Evolutionary conservation across 1,140 invertebrate genomes (phyloP).

Genomic region (Heterodera schachtii): DNA sequence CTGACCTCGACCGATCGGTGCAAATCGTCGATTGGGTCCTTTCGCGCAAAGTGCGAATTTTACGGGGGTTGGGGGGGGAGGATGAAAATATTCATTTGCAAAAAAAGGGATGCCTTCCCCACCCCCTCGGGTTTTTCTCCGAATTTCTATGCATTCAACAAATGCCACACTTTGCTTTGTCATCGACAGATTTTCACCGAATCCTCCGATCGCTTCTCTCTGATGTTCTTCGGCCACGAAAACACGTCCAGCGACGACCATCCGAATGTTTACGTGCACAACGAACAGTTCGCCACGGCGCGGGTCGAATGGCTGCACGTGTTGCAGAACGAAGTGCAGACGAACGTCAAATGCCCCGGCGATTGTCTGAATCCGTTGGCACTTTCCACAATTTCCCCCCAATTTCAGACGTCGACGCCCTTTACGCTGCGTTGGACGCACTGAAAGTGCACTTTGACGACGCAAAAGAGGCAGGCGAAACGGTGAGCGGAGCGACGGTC

Average conservation of each 20-base stretch:
- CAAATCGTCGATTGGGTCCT: slow-evolving; percentile 39
- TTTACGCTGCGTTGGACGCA: slow-evolving; percentile 39
- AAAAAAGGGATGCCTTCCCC: too few relatives aligned
- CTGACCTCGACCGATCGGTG: slow-evolving; percentile 21
- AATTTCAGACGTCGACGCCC: slow-evolving; percentile 33
- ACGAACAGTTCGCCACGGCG: slow-evolving; percentile 38
- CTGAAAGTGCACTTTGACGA: slow-evolving; percentile 38
- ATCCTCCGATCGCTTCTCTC: slow-evolving; percentile 39
- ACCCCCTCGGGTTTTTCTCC: slow-evolving; percentile 14
- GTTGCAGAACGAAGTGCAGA: slow-evolving; percentile 36
- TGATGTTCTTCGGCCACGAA: slow-evolving; percentile 42
- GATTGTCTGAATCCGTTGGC: slow-evolving; percentile 22
- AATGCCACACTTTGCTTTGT: not conserved
- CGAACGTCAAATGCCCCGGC: slow-evolving; percentile 34
- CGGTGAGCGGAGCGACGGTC: slow-evolving; percentile 24
- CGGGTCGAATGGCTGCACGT: slow-evolving; percentile 38
- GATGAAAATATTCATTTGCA: slow-evolving; percentile 13
- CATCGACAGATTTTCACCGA: slow-evolving; percentile 39
- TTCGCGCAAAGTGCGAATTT: slow-evolving; percentile 27
- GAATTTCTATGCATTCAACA: not conserved
- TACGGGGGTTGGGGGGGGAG: too few relatives aligned
- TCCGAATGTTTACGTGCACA: slow-evolving; percentile 42
- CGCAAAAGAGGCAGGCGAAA: not conserved
- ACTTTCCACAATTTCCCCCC: not conserved
- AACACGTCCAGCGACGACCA: slow-evolving; percentile 27